Conservation (phyloP, 2,888 invertebrate genomes). For the Carpatolechia fugitivella region DNA sequence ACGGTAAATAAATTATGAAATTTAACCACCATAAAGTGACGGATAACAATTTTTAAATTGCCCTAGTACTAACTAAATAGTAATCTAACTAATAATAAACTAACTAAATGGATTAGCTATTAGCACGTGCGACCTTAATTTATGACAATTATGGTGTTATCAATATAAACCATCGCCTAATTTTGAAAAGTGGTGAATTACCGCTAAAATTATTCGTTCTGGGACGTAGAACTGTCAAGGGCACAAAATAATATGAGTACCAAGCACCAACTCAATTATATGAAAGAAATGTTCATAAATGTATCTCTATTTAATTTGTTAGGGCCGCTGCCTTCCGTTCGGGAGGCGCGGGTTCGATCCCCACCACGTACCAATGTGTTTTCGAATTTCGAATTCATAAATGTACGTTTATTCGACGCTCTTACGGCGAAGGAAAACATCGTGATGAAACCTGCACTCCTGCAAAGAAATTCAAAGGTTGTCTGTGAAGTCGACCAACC, state of each 20-base stretch:
- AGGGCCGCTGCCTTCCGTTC: no score
- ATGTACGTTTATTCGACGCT: no score
- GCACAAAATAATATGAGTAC: not conserved
- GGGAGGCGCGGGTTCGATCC: no score
- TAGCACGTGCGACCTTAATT: slow-evolving; percentile 17
- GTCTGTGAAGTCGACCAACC: no score
- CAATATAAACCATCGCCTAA: slow-evolving; percentile 18
- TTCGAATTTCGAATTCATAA: no score
- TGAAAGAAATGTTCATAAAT: not conserved
- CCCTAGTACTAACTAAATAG: not conserved
- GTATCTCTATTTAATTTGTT: no score
- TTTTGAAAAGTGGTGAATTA: slow-evolving; percentile 14
- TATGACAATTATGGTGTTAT: slow-evolving; percentile 13
- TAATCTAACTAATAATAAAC: not conserved
- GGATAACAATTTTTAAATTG: not conserved
- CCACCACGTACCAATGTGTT: no score
- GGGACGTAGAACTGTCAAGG: not conserved
- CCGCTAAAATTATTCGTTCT: slow-evolving; percentile 8
- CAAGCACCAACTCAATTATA: no score
- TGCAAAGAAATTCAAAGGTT: no score
- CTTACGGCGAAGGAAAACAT: no score
- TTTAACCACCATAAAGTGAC: not conserved
- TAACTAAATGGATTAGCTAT: slow-evolving; percentile 16
- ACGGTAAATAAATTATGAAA: not conserved
- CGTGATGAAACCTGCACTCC: no score